Conservation (phyloP, 2,888 invertebrate species). For the Mongoloraphidia duomilia region DNA sequence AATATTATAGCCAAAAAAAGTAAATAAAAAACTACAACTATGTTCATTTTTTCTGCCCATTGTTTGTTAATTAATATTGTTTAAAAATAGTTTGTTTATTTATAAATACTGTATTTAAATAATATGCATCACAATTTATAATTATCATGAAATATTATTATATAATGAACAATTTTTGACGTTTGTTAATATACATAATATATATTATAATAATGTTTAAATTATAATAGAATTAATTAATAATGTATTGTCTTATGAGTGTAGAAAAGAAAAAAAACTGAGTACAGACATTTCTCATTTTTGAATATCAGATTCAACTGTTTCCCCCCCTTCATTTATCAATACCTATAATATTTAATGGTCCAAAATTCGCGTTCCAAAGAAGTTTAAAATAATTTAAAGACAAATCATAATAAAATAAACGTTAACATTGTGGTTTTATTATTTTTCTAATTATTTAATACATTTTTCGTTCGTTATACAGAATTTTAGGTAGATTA, state of each 20-base stretch:
- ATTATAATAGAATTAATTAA: constrained; percentile 2
- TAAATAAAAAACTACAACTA: too few species aligned
- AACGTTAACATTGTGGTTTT: background rate
- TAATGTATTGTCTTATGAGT: constrained; percentile 3
- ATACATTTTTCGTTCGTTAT: too few species aligned
- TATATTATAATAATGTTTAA: constrained; percentile 2
- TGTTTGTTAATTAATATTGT: too few species aligned
- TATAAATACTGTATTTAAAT: background rate
- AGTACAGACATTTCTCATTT: background rate
- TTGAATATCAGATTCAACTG: background rate
- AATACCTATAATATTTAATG: background rate
- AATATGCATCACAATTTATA: constrained; percentile 2
- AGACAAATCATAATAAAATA: background rate
- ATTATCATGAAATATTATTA: background rate
- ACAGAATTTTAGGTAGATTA: too few species aligned
- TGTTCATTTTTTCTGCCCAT: too few species aligned
- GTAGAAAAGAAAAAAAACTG: background rate
- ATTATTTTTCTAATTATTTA: too few species aligned
- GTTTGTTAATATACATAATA: constrained; percentile 4
- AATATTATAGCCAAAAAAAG: too few species aligned
- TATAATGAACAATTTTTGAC: constrained; percentile 5
- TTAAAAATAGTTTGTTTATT: constrained; percentile 2
- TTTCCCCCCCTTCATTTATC: too few species aligned
- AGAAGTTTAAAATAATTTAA: background rate
- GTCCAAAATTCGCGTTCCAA: too few species aligned